Conservation (phyloP, 2,888 invertebrate genomes). For the Drosophila merina region DNA sequence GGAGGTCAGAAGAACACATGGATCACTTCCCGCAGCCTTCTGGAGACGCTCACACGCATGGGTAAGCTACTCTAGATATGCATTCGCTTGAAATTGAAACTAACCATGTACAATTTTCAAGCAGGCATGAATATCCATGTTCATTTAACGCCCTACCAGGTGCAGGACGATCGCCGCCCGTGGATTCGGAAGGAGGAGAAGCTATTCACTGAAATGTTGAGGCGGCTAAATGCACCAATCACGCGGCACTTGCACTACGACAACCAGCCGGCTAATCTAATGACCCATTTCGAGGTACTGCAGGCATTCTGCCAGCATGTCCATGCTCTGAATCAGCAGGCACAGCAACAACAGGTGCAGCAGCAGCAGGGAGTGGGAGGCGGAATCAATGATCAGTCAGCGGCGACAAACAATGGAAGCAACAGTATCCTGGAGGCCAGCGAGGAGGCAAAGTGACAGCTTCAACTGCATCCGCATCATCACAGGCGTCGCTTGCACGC, state of each 20-base stretch:
- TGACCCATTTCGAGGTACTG: constrained; percentile 91
- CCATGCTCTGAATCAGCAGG: constrained; percentile 81
- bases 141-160: constrained; percentile 96
- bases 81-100: neutral
- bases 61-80: constrained; percentile 84
- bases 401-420: constrained; percentile 57
- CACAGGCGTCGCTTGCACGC: constrained; percentile 80
- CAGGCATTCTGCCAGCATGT: constrained; percentile 86
- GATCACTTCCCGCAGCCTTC: constrained; percentile 90
- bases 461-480: constrained; percentile 77
- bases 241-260: constrained; percentile 87
- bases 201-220: constrained; percentile 88
- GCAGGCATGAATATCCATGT: constrained; percentile 89
- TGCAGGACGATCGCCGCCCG: constrained; percentile 90
- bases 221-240: constrained; percentile 88
- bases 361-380: constrained; percentile 50
- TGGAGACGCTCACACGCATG: constrained; percentile 89
- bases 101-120: constrained; percentile 19
- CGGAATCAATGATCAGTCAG: constrained; percentile 37
- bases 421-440: constrained; percentile 70
- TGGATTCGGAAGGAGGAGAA: constrained; percentile 94
- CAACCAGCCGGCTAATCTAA: constrained; percentile 85
- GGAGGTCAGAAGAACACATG: constrained; percentile 94
- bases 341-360: constrained; percentile 61
- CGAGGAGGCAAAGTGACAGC: constrained; percentile 84